Evolutionary conservation across 2,888 invertebrate species (phyloP).

Genomic region (Apamea monoglypha): DNA sequence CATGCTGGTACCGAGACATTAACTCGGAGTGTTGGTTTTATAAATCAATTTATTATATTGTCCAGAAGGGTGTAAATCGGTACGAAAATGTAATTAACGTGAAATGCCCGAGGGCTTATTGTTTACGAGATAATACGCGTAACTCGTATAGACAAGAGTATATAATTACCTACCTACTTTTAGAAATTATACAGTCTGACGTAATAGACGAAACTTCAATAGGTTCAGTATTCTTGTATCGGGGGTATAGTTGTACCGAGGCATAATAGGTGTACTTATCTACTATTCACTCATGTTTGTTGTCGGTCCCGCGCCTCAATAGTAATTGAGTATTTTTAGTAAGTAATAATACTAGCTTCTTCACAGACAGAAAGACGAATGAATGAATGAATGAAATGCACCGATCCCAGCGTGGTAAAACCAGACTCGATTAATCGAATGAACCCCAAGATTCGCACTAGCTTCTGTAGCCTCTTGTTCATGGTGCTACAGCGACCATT

Average conservation of each 20-base stretch:
- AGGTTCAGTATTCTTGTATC: background rate
- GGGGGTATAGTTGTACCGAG: background rate
- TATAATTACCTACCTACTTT: background rate
- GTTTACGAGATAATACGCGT: conserved; percentile 40
- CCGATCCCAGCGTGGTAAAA: too few species aligned
- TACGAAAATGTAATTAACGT: conserved; percentile 47
- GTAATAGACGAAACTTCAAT: conserved; percentile 5
- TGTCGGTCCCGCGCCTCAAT: too few species aligned
- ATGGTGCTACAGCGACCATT: too few species aligned
- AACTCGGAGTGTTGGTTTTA: conserved; percentile 49
- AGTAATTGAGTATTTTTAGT: background rate
- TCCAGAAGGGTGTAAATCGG: conserved; percentile 50
- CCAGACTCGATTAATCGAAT: too few species aligned
- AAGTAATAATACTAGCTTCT: background rate
- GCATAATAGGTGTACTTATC: background rate
- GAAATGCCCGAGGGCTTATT: conserved; percentile 40
- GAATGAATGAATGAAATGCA: too few species aligned
- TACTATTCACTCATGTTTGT: background rate
- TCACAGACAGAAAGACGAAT: too few species aligned
- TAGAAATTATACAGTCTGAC: conserved; percentile 20
- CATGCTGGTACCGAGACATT: background rate
- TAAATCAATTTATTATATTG: conserved; percentile 56
- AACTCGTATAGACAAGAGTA: conserved; percentile 5
- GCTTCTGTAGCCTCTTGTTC: too few species aligned
- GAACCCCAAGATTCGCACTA: too few species aligned